Evolutionary conservation across 2,797 vertebrate species (phyloP).

Genomic region (Acrossocheilus wenchowensis): DNA sequence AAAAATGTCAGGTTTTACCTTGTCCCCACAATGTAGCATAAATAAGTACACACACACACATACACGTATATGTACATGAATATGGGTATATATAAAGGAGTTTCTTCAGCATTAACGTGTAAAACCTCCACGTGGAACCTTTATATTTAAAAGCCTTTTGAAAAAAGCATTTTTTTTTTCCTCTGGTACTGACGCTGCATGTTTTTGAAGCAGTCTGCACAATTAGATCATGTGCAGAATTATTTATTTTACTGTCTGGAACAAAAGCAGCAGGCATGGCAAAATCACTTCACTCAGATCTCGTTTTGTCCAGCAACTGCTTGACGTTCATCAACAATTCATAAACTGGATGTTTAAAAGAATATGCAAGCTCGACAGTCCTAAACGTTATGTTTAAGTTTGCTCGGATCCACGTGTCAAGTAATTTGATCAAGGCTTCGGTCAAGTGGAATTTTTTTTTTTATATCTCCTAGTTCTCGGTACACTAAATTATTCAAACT

Average conservation of each 20-base stretch:
- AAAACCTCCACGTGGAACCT: not conserved
- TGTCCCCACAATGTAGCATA: too few relatives aligned
- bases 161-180: not conserved
- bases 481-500: constrained; percentile 26
- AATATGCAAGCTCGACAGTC: constrained; percentile 22
- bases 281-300: constrained; percentile 2
- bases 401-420: constrained; percentile 1
- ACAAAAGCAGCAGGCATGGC: constrained; percentile 10
- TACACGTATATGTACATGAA: too few relatives aligned
- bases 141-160: not conserved
- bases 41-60: too few relatives aligned
- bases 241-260: constrained; percentile 32
- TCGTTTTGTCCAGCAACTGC: constrained; percentile 33
- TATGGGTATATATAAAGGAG: not conserved
- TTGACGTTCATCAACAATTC: constrained; percentile 42
- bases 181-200: not conserved
- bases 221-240: constrained; percentile 31
- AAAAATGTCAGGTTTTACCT: too few relatives aligned
- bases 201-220: constrained; percentile 19
- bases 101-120: not conserved
- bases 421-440: constrained; percentile 23
- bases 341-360: constrained; percentile 25
- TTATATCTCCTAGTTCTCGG: not conserved
- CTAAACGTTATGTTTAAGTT: constrained; percentile 18
- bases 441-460: not conserved